Evolutionary conservation across 2,113 vertebrate species (phyloP).

Genomic region (Pogonocichla stellata): DNA sequence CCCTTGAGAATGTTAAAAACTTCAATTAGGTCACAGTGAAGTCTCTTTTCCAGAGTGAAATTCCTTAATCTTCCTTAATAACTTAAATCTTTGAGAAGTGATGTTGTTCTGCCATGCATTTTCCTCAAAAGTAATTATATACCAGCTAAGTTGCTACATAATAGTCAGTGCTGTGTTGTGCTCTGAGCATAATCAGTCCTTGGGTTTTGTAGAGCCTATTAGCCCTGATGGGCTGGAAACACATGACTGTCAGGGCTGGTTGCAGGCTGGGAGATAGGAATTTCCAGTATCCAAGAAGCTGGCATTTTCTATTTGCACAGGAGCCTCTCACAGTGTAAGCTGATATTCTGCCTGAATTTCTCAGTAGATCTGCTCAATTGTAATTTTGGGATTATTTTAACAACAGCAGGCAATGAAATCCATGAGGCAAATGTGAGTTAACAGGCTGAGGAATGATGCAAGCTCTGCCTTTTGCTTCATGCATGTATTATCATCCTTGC

Average conservation of each 20-base stretch:
- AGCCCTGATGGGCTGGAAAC: constrained; percentile 20
- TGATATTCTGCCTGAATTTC: constrained; percentile 17
- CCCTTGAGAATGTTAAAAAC: constrained; percentile 69
- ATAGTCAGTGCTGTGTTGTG: constrained; percentile 39
- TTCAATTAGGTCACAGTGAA: constrained; percentile 71
- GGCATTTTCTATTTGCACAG: not conserved
- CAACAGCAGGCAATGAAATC: not conserved
- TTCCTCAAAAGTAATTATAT: constrained; percentile 71
- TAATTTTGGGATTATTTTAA: constrained; percentile 45
- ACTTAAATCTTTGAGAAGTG: constrained; percentile 68
- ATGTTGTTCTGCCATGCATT: constrained; percentile 65
- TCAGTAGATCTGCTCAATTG: not conserved
- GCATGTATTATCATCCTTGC: not conserved
- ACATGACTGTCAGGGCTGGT: not conserved
- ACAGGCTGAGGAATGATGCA: not conserved
- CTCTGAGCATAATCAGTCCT: constrained; percentile 23
- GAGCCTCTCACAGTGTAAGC: not conserved
- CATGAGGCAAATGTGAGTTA: not conserved
- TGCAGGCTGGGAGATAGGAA: constrained; percentile 4
- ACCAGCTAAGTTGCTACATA: constrained; percentile 49
- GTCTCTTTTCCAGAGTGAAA: constrained; percentile 72
- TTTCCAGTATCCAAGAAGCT: not conserved
- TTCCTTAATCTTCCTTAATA: constrained; percentile 75
- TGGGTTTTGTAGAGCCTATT: constrained; percentile 29
- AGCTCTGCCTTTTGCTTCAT: not conserved